A percentile compares a stretch with the other conserved stretches of the same genome.
These are phyloP conservation scores for Heptranchias perlo DNA, from an alignment of 2,113 vertebrate species.

Conservation along the genomic window DNA sequence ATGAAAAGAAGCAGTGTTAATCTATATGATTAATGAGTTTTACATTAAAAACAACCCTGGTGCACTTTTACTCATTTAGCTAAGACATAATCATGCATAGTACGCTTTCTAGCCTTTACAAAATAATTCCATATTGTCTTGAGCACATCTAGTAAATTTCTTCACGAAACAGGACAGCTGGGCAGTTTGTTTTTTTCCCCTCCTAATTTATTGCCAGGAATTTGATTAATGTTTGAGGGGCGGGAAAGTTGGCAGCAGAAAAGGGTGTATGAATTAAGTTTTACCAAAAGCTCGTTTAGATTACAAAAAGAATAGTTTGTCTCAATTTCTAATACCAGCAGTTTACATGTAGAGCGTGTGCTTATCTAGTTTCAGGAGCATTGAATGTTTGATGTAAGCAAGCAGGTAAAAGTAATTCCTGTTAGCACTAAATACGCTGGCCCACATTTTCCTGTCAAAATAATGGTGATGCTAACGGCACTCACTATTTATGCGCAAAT, in stretches of 20 bases:
- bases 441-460: no score
- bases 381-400: not conserved
- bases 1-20: not conserved
- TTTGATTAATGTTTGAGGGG: not conserved
- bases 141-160: not conserved
- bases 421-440: not conserved
- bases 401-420: not conserved
- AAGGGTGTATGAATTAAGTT: not conserved
- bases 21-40: not conserved
- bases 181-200: not conserved
- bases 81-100: not conserved
- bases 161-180: not conserved
- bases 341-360: not conserved
- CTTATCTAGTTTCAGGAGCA: not conserved
- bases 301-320: not conserved
- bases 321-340: not conserved
- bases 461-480: no score
- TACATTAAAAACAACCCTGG: not conserved
- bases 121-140: not conserved
- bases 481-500: no score
- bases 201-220: not conserved
- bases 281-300: no score
- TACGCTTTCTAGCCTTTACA: not conserved
- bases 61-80: not conserved
- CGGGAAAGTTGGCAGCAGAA: no score